Percentiles rank a stretch among this genome's conserved stretches.
Evolutionary conservation across 2,888 invertebrate genomes (phyloP).

Genomic region (Agonopterix subpropinquella): DNA sequence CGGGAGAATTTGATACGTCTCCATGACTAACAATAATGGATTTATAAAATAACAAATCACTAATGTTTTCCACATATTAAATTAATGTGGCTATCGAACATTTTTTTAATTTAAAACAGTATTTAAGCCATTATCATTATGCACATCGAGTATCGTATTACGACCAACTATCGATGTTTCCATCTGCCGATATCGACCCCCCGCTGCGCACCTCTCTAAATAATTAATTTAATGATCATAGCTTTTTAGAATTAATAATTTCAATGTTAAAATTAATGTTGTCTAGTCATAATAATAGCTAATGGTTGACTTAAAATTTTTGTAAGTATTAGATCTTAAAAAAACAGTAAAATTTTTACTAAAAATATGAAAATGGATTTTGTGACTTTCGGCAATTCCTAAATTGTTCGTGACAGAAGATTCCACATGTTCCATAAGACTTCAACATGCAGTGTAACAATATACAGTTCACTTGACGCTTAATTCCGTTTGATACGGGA

Average conservation of each 20-base stretch:
- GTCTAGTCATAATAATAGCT: too few species aligned
- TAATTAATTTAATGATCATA: constrained; percentile 29
- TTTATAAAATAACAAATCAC: neutral
- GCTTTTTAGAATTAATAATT: neutral
- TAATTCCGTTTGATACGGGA: too few species aligned
- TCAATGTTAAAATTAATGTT: too few species aligned
- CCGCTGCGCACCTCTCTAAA: constrained; percentile 20
- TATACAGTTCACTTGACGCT: too few species aligned
- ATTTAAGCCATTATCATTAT: neutral
- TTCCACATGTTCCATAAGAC: too few species aligned
- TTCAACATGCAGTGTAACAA: too few species aligned
- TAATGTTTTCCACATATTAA: neutral
- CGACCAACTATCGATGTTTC: constrained; percentile 10
- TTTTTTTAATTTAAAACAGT: neutral
- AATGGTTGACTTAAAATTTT: too few species aligned
- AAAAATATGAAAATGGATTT: too few species aligned
- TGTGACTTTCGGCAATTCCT: too few species aligned
- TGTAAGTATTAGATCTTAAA: too few species aligned
- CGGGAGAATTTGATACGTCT: neutral
- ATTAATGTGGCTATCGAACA: neutral
- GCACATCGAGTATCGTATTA: neutral
- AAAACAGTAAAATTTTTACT: too few species aligned
- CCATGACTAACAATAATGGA: neutral
- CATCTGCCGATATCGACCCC: constrained; percentile 20
- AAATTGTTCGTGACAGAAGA: too few species aligned